Evolutionary conservation across 1,140 invertebrate species (phyloP).

Genomic region (Cylas formicarius): DNA sequence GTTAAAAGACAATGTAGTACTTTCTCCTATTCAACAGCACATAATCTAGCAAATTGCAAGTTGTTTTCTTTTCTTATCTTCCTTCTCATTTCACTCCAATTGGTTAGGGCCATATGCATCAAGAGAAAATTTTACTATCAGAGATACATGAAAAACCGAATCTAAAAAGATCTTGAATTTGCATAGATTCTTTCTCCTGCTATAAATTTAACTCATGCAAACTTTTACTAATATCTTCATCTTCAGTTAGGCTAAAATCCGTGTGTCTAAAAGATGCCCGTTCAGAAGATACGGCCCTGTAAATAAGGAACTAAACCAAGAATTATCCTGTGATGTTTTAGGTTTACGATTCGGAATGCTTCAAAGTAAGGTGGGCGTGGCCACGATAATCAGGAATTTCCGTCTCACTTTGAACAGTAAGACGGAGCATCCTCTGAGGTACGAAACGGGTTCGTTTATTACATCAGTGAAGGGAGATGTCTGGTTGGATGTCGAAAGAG

Average conservation of each 20-base stretch:
- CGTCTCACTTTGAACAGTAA: conserved; percentile 30
- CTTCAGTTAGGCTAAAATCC: background rate
- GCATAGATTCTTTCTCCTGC: background rate
- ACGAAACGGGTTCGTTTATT: conserved; percentile 34
- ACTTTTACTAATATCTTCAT: background rate
- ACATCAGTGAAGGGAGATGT: conserved; percentile 43
- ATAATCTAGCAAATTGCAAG: too few relatives aligned
- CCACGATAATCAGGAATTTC: conserved; percentile 33
- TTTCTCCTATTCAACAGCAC: too few relatives aligned
- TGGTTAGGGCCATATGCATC: too few relatives aligned
- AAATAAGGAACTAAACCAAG: too few relatives aligned
- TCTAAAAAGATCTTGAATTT: background rate
- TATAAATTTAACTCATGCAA: background rate
- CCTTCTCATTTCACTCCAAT: too few relatives aligned
- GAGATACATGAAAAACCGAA: too few relatives aligned
- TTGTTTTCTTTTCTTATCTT: too few relatives aligned
- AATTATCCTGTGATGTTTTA: conserved; percentile 22
- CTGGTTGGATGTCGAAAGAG: conserved; percentile 33
- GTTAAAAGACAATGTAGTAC: too few relatives aligned
- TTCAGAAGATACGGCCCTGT: too few relatives aligned
- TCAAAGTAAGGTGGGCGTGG: conserved; percentile 38
- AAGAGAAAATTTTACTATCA: too few relatives aligned
- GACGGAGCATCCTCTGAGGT: conserved; percentile 25
- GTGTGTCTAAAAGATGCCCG: too few relatives aligned
- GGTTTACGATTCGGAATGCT: conserved; percentile 39